Evolutionary conservation across 2,113 vertebrate species (phyloP).

Genomic region (Hepsetus odoe): DNA sequence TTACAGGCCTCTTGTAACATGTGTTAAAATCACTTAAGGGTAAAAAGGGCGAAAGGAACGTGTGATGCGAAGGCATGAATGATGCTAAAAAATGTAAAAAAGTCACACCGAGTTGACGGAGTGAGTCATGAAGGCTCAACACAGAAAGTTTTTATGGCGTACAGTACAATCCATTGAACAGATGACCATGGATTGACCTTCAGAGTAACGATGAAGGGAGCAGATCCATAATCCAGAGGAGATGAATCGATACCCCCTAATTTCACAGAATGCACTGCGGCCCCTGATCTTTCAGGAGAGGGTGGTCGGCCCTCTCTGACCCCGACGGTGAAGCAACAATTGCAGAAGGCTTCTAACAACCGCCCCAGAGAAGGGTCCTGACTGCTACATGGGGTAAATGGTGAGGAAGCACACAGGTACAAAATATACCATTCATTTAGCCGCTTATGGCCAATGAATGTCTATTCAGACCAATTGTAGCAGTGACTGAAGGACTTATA

Average conservation of each 20-base stretch:
- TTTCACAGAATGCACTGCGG: conserved; percentile 53
- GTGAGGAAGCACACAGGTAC: conserved; percentile 25
- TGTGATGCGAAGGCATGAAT: background rate
- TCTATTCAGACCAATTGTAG: background rate
- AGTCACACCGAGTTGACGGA: background rate
- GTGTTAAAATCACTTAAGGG: background rate
- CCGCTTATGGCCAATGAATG: background rate
- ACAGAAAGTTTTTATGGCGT: conserved; percentile 20
- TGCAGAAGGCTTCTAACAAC: conserved; percentile 36
- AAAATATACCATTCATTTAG: background rate
- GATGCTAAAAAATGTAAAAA: background rate
- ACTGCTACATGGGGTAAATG: conserved; percentile 42
- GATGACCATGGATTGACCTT: conserved; percentile 58
- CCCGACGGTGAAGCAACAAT: conserved; percentile 49
- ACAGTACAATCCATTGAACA: conserved; percentile 43
- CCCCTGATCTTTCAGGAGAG: conserved; percentile 33
- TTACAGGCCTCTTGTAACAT: background rate
- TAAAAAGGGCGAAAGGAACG: background rate
- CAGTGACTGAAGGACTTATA: background rate
- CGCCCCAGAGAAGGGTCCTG: conserved; percentile 27
- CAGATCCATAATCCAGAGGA: conserved; percentile 57
- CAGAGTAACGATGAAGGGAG: conserved; percentile 58
- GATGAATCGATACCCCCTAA: conserved; percentile 62
- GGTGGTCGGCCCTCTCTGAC: conserved; percentile 33
- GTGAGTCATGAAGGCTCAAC: no score